These are phyloP conservation scores for Jaculus jaculus DNA, from an alignment of 2,113 vertebrate genomes.

Conservation along the genomic window DNA sequence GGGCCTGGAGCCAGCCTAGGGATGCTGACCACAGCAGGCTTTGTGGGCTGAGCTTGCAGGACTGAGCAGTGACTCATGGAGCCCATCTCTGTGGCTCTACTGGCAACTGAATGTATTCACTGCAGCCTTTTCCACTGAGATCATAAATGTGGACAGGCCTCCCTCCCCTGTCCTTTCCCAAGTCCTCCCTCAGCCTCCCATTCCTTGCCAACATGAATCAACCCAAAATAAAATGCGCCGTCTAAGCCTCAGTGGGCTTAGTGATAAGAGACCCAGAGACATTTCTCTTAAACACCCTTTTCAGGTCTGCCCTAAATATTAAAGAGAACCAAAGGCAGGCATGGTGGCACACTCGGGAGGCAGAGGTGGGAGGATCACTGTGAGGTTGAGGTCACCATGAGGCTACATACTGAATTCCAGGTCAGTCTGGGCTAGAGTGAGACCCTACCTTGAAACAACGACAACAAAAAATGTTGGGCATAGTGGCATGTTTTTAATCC, in stretches of 20 bases:
- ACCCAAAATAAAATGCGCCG: conserved; percentile 1
- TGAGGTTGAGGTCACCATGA: no score
- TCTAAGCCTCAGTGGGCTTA: neutral
- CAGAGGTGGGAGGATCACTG: no score
- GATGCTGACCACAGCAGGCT: conserved; percentile 67
- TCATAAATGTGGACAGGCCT: conserved; percentile 41
- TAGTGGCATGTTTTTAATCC: no score
- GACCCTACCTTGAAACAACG: no score
- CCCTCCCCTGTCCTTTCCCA: neutral
- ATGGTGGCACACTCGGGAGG: no score
- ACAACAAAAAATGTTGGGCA: no score
- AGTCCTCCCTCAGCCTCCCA: neutral
- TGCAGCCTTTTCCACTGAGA: conserved; percentile 77
- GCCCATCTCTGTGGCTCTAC: conserved; percentile 64
- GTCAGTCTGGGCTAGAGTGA: no score
- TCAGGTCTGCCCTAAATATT: neutral
- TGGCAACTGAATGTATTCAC: conserved; percentile 62
- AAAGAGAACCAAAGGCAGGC: neutral
- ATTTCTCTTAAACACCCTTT: neutral
- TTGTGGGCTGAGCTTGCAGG: conserved; percentile 73
- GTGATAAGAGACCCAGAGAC: neutral
- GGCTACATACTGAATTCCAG: no score
- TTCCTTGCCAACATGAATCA: conserved; percentile 32
- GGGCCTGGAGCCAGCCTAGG: neutral
- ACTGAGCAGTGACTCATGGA: conserved; percentile 73